Percentiles rank a stretch among this genome's conserved stretches.
Evolutionary conservation across 2,888 invertebrate genomes (phyloP).

Genomic region (Acrocera orbiculus): DNA sequence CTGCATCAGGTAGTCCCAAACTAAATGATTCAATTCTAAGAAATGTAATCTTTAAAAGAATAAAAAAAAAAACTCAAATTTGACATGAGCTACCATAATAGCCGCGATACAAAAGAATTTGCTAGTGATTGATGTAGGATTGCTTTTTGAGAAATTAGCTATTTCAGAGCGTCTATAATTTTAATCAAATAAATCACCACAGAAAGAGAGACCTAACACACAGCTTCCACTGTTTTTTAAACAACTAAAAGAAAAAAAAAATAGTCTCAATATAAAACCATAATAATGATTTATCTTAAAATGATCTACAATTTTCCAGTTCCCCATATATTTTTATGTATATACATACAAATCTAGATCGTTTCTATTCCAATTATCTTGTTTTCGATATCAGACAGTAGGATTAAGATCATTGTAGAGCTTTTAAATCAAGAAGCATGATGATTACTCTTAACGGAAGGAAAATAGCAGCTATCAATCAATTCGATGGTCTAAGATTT

Average conservation of each 20-base stretch:
- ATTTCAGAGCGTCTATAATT: conserved; percentile 11
- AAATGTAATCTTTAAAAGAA: too few species aligned
- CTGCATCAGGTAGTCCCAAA: too few species aligned
- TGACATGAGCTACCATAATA: conserved; percentile 10
- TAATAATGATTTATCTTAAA: conserved; percentile 8
- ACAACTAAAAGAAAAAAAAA: conserved; percentile 1
- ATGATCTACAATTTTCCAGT: conserved; percentile 2
- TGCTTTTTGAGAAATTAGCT: conserved; percentile 2
- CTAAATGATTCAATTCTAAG: conserved; percentile 7
- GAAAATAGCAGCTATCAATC: conserved; percentile 11
- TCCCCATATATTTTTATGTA: too few species aligned
- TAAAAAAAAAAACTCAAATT: too few species aligned
- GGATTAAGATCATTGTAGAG: background rate
- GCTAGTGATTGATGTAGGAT: conserved; percentile 5
- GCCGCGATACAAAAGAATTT: background rate
- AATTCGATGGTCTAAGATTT: too few species aligned
- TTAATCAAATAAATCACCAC: conserved; percentile 12
- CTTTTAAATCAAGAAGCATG: too few species aligned
- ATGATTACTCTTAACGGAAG: conserved; percentile 9
- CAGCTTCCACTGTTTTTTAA: background rate
- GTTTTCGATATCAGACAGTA: background rate
- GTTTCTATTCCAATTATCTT: too few species aligned
- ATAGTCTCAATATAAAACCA: too few species aligned
- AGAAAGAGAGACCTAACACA: too few species aligned
- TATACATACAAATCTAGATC: too few species aligned